Evolutionary conservation across 2,113 vertebrate species (phyloP).

Genomic region (Carlito syrichta): DNA sequence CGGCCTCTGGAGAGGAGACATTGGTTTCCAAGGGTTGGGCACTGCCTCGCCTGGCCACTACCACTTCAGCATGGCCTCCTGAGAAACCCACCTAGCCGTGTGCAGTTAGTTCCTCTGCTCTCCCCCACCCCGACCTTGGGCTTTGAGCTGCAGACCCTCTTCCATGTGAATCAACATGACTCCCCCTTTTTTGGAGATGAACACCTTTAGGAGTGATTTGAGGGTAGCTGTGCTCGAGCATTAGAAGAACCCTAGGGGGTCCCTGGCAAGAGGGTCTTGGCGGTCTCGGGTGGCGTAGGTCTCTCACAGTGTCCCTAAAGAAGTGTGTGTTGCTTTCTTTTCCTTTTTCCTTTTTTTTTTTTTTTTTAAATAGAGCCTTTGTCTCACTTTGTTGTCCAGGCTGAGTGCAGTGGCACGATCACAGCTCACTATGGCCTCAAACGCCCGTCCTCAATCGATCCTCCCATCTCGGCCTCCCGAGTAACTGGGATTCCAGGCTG

Average conservation of each 20-base stretch:
- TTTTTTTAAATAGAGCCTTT: too few relatives aligned
- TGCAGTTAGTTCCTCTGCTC: neutral
- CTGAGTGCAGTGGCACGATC: too few relatives aligned
- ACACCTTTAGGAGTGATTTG: neutral
- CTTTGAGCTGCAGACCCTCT: neutral
- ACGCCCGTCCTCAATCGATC: too few relatives aligned
- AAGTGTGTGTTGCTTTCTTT: neutral
- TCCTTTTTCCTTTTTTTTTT: too few relatives aligned
- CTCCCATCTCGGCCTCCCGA: too few relatives aligned
- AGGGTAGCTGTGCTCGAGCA: neutral
- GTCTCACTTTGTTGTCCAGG: too few relatives aligned
- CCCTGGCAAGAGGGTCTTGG: rapidly evolving
- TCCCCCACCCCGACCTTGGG: neutral
- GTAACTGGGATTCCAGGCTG: too few relatives aligned
- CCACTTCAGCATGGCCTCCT: neutral
- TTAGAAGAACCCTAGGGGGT: neutral
- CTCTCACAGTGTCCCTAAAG: neutral
- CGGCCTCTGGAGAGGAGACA: neutral
- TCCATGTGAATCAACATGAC: neutral
- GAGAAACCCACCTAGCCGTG: neutral
- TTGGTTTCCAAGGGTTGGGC: rapidly evolving
- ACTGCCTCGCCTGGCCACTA: neutral
- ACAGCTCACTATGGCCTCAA: too few relatives aligned
- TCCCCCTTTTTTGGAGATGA: neutral
- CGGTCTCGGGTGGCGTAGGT: rapidly evolving